These are phyloP conservation scores for Aselliscus stoliczkanus DNA, from an alignment of 2,797 vertebrate species.

Conservation along the genomic window DNA sequence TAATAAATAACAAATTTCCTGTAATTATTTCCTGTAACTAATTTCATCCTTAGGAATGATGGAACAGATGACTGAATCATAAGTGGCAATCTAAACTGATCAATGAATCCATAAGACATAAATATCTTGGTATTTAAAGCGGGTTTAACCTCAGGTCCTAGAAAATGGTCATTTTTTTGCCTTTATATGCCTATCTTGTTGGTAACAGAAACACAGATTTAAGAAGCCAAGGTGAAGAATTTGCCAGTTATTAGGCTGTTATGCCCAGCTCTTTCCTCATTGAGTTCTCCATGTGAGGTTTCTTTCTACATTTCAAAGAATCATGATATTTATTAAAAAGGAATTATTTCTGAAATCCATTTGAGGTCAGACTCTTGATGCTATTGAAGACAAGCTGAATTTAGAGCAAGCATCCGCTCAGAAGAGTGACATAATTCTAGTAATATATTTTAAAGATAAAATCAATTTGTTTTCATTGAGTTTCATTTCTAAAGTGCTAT, in stretches of 20 bases:
- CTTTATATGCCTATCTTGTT: background rate
- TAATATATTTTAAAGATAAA: slow-evolving; percentile 28
- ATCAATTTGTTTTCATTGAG: slow-evolving; percentile 11
- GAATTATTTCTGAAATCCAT: slow-evolving; percentile 28
- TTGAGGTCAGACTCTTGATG: slow-evolving; percentile 20
- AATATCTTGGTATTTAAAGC: background rate
- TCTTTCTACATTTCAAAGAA: background rate
- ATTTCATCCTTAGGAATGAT: background rate
- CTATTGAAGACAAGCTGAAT: background rate
- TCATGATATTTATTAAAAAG: slow-evolving; percentile 35
- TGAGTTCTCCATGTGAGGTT: background rate
- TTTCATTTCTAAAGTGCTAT: slow-evolving; percentile 3
- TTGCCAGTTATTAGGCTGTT: background rate
- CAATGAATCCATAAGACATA: background rate
- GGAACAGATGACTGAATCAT: background rate
- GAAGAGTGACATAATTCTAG: background rate
- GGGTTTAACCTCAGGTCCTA: background rate
- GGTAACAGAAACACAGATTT: background rate
- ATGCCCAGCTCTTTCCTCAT: background rate
- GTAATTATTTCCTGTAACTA: background rate
- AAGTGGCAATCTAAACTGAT: background rate
- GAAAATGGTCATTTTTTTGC: background rate
- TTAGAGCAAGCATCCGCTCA: slow-evolving; percentile 16
- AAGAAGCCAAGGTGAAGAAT: background rate
- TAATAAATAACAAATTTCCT: background rate